Percentiles rank a stretch among this genome's conserved stretches.
Evolutionary conservation across 2,113 vertebrate species (phyloP).

Genomic region (Campylorhamphus procurvoides): DNA sequence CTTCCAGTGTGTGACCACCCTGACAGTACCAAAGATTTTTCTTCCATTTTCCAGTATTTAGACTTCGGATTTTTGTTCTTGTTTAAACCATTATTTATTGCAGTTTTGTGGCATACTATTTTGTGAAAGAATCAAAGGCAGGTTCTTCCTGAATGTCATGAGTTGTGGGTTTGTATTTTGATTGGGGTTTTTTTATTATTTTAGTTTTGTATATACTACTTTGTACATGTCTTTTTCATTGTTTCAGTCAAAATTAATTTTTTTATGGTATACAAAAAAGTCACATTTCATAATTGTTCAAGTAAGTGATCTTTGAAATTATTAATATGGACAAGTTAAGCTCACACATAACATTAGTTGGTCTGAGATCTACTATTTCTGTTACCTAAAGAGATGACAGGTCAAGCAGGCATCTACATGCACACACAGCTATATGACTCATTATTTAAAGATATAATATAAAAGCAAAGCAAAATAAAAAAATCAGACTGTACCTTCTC

Average conservation of each 20-base stretch:
- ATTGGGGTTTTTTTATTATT: background rate
- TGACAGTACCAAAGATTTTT: background rate
- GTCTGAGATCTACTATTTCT: background rate
- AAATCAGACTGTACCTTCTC: slow-evolving; percentile 83
- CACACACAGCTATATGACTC: background rate
- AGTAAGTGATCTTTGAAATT: background rate
- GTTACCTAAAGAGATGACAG: background rate
- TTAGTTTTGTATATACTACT: background rate
- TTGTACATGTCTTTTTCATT: background rate
- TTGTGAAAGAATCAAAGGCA: background rate
- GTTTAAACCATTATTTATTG: background rate
- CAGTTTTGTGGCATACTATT: background rate
- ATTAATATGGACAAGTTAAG: background rate
- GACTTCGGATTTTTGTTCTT: background rate
- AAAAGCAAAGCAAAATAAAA: background rate
- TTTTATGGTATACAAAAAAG: background rate
- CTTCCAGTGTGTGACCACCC: background rate
- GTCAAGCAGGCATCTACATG: background rate
- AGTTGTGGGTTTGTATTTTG: background rate
- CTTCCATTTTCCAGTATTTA: background rate
- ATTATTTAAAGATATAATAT: background rate
- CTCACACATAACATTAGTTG: background rate
- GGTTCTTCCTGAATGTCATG: background rate
- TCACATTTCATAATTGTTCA: background rate
- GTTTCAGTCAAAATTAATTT: background rate